Evolutionary conservation across 2,888 invertebrate species (phyloP), one percentile per base, ranked within the genome.

Genomic region (Nowickia ferox): DNA sequence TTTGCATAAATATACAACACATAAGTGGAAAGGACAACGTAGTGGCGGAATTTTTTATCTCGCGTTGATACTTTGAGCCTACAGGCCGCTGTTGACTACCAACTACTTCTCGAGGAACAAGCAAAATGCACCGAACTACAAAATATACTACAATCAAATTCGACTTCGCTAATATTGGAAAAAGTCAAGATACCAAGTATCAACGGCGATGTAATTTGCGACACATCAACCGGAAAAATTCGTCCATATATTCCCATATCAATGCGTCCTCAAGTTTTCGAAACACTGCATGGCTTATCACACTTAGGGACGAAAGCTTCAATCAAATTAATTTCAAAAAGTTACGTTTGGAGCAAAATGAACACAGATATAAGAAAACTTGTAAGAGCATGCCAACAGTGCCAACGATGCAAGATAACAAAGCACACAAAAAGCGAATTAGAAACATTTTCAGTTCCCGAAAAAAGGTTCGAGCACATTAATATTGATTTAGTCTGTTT

Each of bases 321-420:
- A 17, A 61, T 19, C 1, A 84, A 74, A 17, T 59, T 84, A 2
- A 77, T 83, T 5, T 17, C 77, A 15, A 83, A 42, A 44, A 51
- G 40, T 9, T 77, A 55, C 13, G 78, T 72, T 22, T 72, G 74
- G 72, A 80, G 44, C 10, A 63, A 42, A 11, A 84, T 80, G 75
- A 75, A 76, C 6, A 19, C 17, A 1, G 65, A 76, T 1, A 44
- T 71, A 61, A 69, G 40, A 19, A 57, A 40, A 15, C 44, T 71
- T 0, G 76, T 80, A 17, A 57, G 22, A 53, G 69, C 57, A 44
- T 84, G 76, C 42, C 48, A 44, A 38, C 59, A 75, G 9, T 80
- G 68, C 22, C 66, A 84, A 38, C 44, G 78, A 15, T 15, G 71
- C 30, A 77, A 81, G 42, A 68, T 81, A 17, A 11, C 22, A n/a